Evolutionary conservation across 2,888 invertebrate species (phyloP), one percentile per base, ranked within the genome.

Genomic region (Podotricha telesiphe): DNA sequence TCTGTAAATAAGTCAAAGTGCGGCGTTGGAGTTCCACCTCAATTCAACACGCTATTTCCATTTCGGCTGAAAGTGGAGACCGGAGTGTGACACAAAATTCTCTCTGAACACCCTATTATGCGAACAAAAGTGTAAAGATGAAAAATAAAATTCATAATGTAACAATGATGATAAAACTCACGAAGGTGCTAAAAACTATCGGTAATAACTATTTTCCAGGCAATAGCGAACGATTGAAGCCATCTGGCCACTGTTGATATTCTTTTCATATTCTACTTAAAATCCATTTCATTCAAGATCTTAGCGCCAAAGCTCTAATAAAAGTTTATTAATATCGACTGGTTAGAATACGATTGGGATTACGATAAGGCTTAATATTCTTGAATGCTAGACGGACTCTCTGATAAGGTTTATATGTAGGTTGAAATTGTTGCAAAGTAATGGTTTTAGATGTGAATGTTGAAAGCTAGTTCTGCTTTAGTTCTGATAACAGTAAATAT

Each of bases 291-390:
- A 34, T 65, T 55, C 65, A 55, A 45, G 34, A 34, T 50, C 48
- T 66, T 58, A 58, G n/a, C 17, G 22, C 22, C 66, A 40, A 58
- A 66, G 48, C 55, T 48, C 48, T n/a, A 50, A 66, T 66, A 56
- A 66, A 66, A 58, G 28, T 50, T 65, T 65, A 65, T 47, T 58
- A 58, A 58, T 48, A 19, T 65, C 34, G 65, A 50, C 66, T 50
- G 37, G 58, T 34, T 22, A 42, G 42, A 65, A 42, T 53, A 42
- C 59, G 45, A 59, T 59, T 45, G 59, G 59, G 59, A 59, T 59
- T 59, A 59, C 22, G 59, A 59, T 59, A 59, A 45, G 22, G 22
- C 17, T 45, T 59, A 22, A 59, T 42, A 42, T 59, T 22, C 59
- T 11, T n/a, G 28, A 59, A 59, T 17, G 45, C n/a, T 45, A 45